Conservation (phyloP, 2,888 invertebrate species). For the Agonopterix arenella region DNA sequence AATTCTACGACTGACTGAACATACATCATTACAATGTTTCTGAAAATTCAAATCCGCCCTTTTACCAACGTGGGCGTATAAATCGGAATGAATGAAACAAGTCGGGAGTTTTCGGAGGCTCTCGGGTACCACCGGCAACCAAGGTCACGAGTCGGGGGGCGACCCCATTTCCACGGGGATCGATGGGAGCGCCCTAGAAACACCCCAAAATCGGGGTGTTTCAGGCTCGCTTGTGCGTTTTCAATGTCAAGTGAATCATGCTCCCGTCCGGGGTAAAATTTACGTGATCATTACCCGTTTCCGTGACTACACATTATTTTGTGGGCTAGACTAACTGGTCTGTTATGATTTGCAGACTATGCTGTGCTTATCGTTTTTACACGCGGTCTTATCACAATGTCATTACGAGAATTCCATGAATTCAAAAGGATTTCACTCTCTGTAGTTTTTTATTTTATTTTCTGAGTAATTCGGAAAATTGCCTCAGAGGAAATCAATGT, state of each 20-base stretch:
- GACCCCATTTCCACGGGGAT: conserved; percentile 67
- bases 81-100: conserved; percentile 57
- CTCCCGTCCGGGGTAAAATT: conserved; percentile 25
- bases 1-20: no score
- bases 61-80: conserved; percentile 24
- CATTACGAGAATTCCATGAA: no score
- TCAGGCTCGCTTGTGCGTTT: conserved; percentile 47
- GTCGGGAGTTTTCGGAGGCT: conserved; percentile 47
- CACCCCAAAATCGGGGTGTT: conserved; percentile 49
- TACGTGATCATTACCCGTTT: conserved; percentile 50
- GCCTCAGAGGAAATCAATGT: no score
- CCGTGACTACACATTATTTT: conserved; percentile 39
- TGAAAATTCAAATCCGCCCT: conserved; percentile 22
- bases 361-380: background rate
- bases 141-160: conserved; percentile 53
- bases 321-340: background rate
- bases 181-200: conserved; percentile 64
- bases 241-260: conserved; percentile 72
- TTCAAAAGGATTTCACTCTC: no score
- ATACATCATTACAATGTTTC: background rate
- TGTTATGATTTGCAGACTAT: conserved; percentile 13
- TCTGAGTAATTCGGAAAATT: no score
- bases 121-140: conserved; percentile 48
- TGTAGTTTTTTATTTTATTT: no score
- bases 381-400: no score